phyloP scores from a whole-genome alignment of 2,797 vertebrate genomes.

The Trachurus trachurus region DNA sequence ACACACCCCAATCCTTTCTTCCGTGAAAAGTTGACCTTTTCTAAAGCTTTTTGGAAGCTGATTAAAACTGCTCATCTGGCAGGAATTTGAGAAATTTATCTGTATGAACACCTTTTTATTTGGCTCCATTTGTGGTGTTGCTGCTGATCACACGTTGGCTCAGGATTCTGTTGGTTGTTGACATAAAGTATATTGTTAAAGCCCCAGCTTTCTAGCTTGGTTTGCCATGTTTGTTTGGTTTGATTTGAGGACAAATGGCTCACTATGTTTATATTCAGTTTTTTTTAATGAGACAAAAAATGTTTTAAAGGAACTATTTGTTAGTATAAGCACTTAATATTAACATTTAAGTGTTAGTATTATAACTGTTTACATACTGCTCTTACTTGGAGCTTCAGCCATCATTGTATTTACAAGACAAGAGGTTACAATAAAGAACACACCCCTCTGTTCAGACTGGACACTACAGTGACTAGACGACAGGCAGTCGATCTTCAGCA shows the following conservation, averaged over 20 bases:
- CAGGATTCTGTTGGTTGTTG: constrained; percentile 44
- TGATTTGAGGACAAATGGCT: constrained; percentile 15
- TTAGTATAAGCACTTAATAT: too few relatives aligned
- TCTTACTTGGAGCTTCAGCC: too few relatives aligned
- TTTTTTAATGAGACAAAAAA: not conserved
- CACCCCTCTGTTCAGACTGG: too few relatives aligned
- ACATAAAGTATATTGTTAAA: constrained; percentile 41
- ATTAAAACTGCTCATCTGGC: constrained; percentile 55
- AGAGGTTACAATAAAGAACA: too few relatives aligned
- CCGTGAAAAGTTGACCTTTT: constrained; percentile 10
- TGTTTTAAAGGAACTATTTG: not conserved
- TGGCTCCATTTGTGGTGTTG: constrained; percentile 45
- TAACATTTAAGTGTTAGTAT: too few relatives aligned
- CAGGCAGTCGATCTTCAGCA: too few relatives aligned
- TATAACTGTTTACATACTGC: too few relatives aligned
- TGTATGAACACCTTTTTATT: constrained; percentile 75
- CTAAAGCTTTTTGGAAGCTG: constrained; percentile 37
- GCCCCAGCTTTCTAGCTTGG: constrained; percentile 37
- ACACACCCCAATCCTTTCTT: constrained; percentile 12
- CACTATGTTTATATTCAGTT: constrained; percentile 12
- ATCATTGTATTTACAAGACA: too few relatives aligned
- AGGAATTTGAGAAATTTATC: constrained; percentile 60
- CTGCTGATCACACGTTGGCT: constrained; percentile 58
- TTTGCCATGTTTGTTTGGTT: constrained; percentile 19
- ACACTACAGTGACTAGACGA: too few relatives aligned